A percentile compares a stretch with the other conserved stretches of the same genome.
These are phyloP conservation scores for Ceriagrion tenellum DNA, from an alignment of 2,888 invertebrate species.

Conservation along the genomic window DNA sequence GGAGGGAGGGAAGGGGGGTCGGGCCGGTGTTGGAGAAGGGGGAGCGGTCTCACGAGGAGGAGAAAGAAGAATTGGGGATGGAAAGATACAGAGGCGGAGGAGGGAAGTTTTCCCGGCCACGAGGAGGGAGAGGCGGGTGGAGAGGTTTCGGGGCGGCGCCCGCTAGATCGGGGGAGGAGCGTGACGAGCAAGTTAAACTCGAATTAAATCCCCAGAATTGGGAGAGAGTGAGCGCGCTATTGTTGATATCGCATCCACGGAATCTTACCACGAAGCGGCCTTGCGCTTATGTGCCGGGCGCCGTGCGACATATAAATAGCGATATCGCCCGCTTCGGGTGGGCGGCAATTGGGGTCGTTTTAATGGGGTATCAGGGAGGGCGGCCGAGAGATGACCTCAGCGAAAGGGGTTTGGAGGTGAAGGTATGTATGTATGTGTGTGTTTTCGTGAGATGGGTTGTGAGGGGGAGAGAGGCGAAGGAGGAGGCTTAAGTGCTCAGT, in stretches of 20 bases:
- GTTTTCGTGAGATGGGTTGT: background rate
- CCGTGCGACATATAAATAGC: background rate
- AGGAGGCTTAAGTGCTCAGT: constrained; percentile 35
- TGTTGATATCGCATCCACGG: background rate
- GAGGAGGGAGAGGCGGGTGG: too few species aligned
- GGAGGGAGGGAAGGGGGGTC: background rate
- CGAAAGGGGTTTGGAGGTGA: background rate
- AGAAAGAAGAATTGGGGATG: background rate
- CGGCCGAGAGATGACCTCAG: background rate
- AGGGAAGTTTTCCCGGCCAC: too few species aligned
- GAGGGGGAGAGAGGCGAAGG: background rate
- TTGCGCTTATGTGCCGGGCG: background rate
- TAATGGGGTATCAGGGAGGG: background rate
- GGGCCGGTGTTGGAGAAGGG: background rate
- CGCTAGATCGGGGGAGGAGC: background rate
- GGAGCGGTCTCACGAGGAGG: background rate
- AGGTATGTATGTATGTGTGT: too few species aligned
- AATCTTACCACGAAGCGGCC: background rate
- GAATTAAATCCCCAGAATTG: background rate
- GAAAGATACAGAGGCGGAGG: background rate
- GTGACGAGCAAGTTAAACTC: constrained; percentile 3
- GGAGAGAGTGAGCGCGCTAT: background rate
- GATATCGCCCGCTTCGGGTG: background rate
- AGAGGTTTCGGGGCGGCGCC: too few species aligned
- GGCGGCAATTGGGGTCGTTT: background rate